A percentile compares a stretch with the other conserved stretches of the same genome.
Evolutionary conservation across 1,140 invertebrate genomes (phyloP).

Genomic region (Pseudomyrmex concolor): DNA sequence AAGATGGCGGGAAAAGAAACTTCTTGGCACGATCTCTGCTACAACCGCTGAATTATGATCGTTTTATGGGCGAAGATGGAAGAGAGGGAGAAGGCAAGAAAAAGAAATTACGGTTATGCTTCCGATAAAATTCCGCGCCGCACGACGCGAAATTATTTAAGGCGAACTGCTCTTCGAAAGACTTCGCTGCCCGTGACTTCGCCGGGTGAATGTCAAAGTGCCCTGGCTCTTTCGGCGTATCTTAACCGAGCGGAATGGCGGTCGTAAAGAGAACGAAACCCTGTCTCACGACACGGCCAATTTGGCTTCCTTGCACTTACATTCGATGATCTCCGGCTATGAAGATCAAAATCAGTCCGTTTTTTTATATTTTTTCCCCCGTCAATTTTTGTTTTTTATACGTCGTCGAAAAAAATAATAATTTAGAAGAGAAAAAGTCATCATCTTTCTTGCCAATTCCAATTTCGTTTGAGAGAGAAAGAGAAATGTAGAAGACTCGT

Average conservation of each 20-base stretch:
- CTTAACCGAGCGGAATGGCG: constrained; percentile 35
- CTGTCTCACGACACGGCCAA: constrained; percentile 36
- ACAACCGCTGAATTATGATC: constrained; percentile 42
- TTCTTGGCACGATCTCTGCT: background rate
- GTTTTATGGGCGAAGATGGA: constrained; percentile 40
- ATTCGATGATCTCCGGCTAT: constrained; percentile 51
- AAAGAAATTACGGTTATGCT: constrained; percentile 43
- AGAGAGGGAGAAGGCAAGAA: background rate
- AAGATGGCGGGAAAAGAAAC: background rate
- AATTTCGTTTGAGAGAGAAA: background rate
- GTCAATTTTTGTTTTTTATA: constrained; percentile 3
- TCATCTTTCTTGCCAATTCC: background rate
- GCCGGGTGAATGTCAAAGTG: constrained; percentile 9
- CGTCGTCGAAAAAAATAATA: constrained; percentile 25
- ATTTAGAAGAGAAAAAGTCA: background rate
- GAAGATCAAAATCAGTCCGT: constrained; percentile 51
- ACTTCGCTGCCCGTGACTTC: background rate
- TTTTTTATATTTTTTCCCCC: background rate
- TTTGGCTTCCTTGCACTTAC: constrained; percentile 61
- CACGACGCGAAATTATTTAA: constrained; percentile 67
- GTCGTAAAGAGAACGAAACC: constrained; percentile 57
- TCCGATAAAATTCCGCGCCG: constrained; percentile 64
- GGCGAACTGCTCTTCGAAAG: constrained; percentile 49
- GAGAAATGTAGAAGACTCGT: background rate
- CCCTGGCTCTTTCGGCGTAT: constrained; percentile 14